Evolutionary conservation across 35 echinoderm and acorn worm genomes (phyloP), one percentile per base, ranked within the genome.

Genomic region (Amphiura filiformis): DNA sequence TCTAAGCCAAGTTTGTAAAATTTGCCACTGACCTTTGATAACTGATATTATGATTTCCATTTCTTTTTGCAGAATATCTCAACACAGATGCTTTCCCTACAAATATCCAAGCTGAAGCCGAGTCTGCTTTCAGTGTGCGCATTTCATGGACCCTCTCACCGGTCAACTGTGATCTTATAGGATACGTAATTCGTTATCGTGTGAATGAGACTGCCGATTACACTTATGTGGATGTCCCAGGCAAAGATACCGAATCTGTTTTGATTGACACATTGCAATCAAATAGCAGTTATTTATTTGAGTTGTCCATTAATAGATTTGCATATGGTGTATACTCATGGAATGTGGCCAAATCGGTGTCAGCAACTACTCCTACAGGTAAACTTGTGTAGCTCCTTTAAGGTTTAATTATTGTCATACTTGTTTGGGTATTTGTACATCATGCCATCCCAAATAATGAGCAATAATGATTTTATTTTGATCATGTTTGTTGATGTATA

Each of bases 151-250:
- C 34, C 18, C 56, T 39, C 1, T 39, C 47, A 22, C 37, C 37
- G 5, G 14, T 80, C 13, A 31, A 18, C 34, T 80, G 35, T 38
- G 35, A 39, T 79, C 32, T 85, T 44, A 35, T 78, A 18, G 38
- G 81, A 13, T 86, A 31, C 36, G 83, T 87, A 84, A 84, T 94
- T 47, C 93, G 93, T 32, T 94, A 94, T 84, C 90, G 90, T 79
- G 82, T 81, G 38, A 87, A 84, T 22, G 26, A 17, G 3, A 31
- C 86, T 33, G 32, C 52, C 39, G 81, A 83, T 56, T 78, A 76
- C 61, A 76, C 23, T 18, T 91, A 95, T 38, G 40, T 84, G 31
- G 31, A 90, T 31, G 83, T 93, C 32, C 31, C 76, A 0, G 95
- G 91, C 28, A 83, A 91, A 18, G 32, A 80, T 39, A 90, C 82